These are phyloP conservation scores for Trachymyrmex cornetzi DNA, from an alignment of 1,140 invertebrate genomes.

Conservation along the genomic window DNA sequence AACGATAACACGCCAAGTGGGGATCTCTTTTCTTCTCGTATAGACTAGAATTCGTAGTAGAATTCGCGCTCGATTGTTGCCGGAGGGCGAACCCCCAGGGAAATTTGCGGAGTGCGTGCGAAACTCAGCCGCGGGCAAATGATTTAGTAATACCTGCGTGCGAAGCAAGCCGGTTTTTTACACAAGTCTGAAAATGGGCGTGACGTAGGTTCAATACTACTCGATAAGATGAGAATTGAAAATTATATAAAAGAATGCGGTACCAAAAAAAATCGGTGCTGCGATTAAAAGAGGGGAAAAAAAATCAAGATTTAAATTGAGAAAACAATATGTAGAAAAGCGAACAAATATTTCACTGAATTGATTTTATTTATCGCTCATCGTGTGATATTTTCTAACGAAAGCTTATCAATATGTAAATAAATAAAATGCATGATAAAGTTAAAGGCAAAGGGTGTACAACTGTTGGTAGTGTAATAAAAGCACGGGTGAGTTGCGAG, in stretches of 20 bases:
- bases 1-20: constrained; percentile 25
- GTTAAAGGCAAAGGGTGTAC: constrained; percentile 14
- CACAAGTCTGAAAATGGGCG: neutral
- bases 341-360: neutral
- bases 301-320: neutral
- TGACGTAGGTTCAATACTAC: neutral
- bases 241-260: neutral
- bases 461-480: neutral
- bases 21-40: constrained; percentile 24
- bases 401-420: constrained; percentile 31
- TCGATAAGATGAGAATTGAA: neutral
- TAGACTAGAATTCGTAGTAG: constrained; percentile 66
- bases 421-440: constrained; percentile 23
- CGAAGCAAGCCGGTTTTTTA: constrained; percentile 52
- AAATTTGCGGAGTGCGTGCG: constrained; percentile 77
- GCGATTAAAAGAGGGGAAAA: neutral
- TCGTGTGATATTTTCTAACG: neutral
- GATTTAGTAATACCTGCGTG: constrained; percentile 69
- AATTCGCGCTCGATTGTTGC: constrained; percentile 73
- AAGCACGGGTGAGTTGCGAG: neutral
- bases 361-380: constrained; percentile 1
- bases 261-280: neutral
- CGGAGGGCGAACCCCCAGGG: constrained; percentile 69
- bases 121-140: constrained; percentile 73
- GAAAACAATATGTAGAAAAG: too few species aligned